These are phyloP conservation scores for Philaethria dido DNA, from an alignment of 2,888 invertebrate species.

Conservation along the genomic window DNA sequence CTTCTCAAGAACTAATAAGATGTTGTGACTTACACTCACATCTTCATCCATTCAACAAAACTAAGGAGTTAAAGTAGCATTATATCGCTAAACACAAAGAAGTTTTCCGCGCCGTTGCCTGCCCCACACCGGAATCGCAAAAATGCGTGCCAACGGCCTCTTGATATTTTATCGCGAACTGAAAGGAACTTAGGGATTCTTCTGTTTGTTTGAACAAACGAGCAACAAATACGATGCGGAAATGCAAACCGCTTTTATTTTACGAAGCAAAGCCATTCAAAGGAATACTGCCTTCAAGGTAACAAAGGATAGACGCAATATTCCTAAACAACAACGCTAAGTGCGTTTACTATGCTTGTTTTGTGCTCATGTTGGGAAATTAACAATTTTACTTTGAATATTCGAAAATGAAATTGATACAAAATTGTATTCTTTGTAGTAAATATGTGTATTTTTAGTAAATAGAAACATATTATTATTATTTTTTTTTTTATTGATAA, in stretches of 20 bases:
- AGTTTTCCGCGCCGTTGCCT: conserved; percentile 71
- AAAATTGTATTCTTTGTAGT: neutral
- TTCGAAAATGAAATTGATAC: neutral
- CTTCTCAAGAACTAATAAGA: too few relatives aligned
- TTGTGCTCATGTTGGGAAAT: conserved; percentile 8
- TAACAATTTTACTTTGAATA: conserved; percentile 9
- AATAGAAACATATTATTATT: too few relatives aligned
- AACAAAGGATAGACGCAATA: conserved; percentile 51
- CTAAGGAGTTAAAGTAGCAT: conserved; percentile 43
- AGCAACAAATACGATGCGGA: conserved; percentile 70
- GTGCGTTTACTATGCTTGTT: conserved; percentile 27
- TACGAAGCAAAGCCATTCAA: conserved; percentile 68
- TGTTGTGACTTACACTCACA: neutral
- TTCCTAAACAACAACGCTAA: conserved; percentile 30
- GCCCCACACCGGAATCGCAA: conserved; percentile 57
- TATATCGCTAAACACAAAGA: conserved; percentile 62
- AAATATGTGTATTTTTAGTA: too few relatives aligned
- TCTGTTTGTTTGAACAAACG: conserved; percentile 72
- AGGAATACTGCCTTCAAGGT: conserved; percentile 65
- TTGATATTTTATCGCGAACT: conserved; percentile 74
- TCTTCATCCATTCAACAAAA: conserved; percentile 19
- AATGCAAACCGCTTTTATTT: conserved; percentile 74
- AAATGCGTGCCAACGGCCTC: conserved; percentile 69
- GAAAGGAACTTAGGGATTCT: conserved; percentile 70
- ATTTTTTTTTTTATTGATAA: too few relatives aligned